Conservation (phyloP, 2,113 vertebrate species). For the Campylorhamphus procurvoides region DNA sequence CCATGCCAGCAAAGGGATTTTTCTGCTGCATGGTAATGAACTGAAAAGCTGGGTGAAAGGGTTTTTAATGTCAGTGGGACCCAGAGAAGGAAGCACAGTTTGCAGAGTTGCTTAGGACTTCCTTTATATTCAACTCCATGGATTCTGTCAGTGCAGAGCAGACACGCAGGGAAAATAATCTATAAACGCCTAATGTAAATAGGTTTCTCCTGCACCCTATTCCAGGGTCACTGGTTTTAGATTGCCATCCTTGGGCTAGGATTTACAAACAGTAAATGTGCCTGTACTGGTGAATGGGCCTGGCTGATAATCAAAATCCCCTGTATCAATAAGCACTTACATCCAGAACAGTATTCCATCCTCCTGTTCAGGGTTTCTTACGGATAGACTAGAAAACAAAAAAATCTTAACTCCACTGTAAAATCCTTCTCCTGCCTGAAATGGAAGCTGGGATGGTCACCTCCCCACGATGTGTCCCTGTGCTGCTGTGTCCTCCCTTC, state of each 20-base stretch:
- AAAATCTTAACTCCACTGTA: not conserved
- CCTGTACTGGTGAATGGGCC: not conserved
- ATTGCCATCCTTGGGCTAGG: not conserved
- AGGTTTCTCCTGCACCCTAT: not conserved
- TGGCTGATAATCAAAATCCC: not conserved
- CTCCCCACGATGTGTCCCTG: not conserved
- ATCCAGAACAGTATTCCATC: not conserved
- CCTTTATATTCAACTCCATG: not conserved
- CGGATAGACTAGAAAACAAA: not conserved
- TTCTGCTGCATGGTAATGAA: not conserved
- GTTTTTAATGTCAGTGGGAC: not conserved
- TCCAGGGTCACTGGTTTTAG: not conserved
- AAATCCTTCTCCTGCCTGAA: not conserved
- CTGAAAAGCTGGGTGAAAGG: not conserved
- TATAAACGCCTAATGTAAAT: not conserved
- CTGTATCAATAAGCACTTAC: not conserved
- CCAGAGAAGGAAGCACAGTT: not conserved
- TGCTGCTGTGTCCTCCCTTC: not conserved
- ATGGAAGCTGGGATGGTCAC: not conserved
- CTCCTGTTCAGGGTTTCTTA: not conserved
- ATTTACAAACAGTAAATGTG: not conserved
- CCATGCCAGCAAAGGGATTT: not conserved
- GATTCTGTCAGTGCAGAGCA: not conserved
- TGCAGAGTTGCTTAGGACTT: not conserved
- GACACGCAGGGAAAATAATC: not conserved